These are phyloP conservation scores for Daubentonia madagascariensis DNA, from an alignment of 2,113 vertebrate species.

Conservation along the genomic window DNA sequence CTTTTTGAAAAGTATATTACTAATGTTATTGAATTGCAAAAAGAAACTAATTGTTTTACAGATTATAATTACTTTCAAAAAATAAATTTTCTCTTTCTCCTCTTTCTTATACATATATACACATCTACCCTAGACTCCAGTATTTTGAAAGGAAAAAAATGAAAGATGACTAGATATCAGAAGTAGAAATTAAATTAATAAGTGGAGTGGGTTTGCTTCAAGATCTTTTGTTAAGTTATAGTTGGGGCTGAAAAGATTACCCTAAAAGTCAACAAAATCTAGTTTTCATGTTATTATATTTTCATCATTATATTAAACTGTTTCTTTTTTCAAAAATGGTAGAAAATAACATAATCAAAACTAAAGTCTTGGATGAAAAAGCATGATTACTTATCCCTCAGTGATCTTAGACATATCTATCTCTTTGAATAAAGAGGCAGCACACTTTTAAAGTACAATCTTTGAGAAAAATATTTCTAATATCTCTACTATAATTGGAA, in stretches of 20 bases:
- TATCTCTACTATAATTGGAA: neutral
- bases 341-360: constrained; percentile 9
- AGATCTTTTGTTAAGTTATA: neutral
- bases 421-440: neutral
- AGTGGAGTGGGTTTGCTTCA: neutral
- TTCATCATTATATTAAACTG: neutral
- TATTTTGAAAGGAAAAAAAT: neutral
- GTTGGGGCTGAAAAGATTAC: neutral
- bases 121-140: neutral
- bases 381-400: neutral
- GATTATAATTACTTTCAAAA: neutral
- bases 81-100: neutral
- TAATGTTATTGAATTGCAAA: neutral
- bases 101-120: neutral
- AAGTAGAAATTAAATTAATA: constrained; percentile 15
- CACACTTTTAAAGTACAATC: neutral
- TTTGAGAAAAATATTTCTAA: neutral
- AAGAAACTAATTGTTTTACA: neutral
- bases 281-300: neutral
- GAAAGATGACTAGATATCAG: neutral
- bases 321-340: neutral
- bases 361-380: neutral
- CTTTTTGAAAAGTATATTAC: neutral
- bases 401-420: neutral
- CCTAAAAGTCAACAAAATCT: neutral